Evolutionary conservation across 2,113 vertebrate genomes (phyloP).

Genomic region (Paramormyrops kingsleyae): DNA sequence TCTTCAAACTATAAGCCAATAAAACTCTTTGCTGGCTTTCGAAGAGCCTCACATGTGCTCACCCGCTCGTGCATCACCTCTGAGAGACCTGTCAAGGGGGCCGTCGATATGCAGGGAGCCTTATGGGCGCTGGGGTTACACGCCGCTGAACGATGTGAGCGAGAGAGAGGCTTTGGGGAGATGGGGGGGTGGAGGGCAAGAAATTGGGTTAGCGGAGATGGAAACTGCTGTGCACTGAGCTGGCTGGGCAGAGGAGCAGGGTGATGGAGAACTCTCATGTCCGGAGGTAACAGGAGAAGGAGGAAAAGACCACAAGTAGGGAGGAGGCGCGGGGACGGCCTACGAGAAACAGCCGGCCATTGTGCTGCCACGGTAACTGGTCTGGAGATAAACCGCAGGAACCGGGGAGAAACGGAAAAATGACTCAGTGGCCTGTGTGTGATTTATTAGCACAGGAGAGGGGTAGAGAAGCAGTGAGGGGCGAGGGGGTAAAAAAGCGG

Average conservation of each 20-base stretch:
- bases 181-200: not conserved
- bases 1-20: not conserved
- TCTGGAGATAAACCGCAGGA: not conserved
- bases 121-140: not conserved
- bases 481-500: not conserved
- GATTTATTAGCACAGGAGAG: not conserved
- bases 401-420: not conserved
- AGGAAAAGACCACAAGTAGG: not conserved
- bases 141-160: not conserved
- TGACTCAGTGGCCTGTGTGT: not conserved
- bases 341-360: not conserved
- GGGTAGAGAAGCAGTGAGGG: not conserved
- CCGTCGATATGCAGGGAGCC: not conserved
- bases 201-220: conserved; percentile 10
- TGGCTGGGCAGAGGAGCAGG: not conserved
- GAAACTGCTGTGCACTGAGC: not conserved
- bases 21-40: not conserved
- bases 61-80: not conserved
- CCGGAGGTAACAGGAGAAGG: conserved; percentile 5
- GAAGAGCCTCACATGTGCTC: not conserved
- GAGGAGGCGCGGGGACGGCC: not conserved
- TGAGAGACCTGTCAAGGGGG: not conserved
- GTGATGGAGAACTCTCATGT: conserved; percentile 8
- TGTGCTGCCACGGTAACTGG: not conserved
- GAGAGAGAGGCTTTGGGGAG: not conserved